Base-by-base conservation (phyloP, 2,888 invertebrate species). In the Troides aeacus region DNA sequence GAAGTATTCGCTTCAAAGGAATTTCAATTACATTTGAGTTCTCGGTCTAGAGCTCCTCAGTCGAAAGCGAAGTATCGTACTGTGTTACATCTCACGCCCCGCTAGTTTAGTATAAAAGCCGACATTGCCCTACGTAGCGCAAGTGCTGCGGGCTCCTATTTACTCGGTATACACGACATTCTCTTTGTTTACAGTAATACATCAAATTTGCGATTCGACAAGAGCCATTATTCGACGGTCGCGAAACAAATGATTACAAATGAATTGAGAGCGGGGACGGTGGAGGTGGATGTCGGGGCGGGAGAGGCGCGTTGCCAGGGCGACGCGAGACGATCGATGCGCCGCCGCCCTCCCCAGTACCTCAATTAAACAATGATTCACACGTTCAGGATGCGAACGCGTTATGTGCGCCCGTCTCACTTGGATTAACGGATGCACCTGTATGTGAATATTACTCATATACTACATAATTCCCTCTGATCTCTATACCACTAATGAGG, bases 201-300 rank as follows among this genome's bases (percentile, higher is more conserved):
- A 90, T 92, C 88, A 90, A 87, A 88, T 87, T 87, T 82, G 79
- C 82, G 79, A 81, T 89, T 87, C 86, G 87, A 88, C 84, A 84
- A 85, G 82, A 79, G 79, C 86, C 87, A 86, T 89, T 88, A 90
- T 90, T 86, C 86, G 88, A 86, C 81, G 84, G 85, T 84, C 81
- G 85, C 86, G 89, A 92, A 92, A 91, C 92, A 92, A 92, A 92
- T 90, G 92, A 91, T 92, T 89, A 92, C 92, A 92, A 92, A 91
- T 91, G 91, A 89, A 90, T 87, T 84, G 81, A 84, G 76, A 79
- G 80, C 78, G 77, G 70, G 57, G 76, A 75, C 82, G 71, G 78
- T 77, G 77, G 57, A 23, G 77, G 77, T 62, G 62, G 76, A 75
- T 82, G 72, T 78, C 76, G 77, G 75, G 71, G 74, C 69, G 73